phyloP scores from a whole-genome alignment of 2,888 invertebrate species.

The Aleiodes testaceus region DNA sequence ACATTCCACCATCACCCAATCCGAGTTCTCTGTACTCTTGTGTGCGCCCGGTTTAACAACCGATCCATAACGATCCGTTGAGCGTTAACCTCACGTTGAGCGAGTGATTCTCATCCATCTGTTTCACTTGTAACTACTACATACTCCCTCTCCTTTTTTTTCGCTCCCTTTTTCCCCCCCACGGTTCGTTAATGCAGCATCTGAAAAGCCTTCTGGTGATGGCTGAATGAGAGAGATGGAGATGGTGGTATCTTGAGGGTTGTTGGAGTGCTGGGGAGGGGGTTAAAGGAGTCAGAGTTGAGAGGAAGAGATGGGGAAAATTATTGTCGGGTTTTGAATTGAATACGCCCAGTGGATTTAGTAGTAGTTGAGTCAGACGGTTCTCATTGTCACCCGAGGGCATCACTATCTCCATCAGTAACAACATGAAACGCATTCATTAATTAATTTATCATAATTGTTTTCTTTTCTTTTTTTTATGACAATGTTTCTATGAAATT shows the following conservation, averaged over 20 bases:
- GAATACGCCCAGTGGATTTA: slow-evolving; percentile 44
- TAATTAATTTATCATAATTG: slow-evolving; percentile 19
- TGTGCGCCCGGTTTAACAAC: slow-evolving; percentile 54
- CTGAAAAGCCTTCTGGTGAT: slow-evolving; percentile 28
- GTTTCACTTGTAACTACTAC: slow-evolving; percentile 53
- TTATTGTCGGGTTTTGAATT: slow-evolving; percentile 38
- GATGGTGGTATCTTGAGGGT: slow-evolving; percentile 12
- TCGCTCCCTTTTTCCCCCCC: slow-evolving; percentile 1
- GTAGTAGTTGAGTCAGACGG: slow-evolving; percentile 41
- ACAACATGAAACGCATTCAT: slow-evolving; percentile 17
- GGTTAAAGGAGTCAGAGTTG: slow-evolving; percentile 1
- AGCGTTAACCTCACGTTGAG: slow-evolving; percentile 58
- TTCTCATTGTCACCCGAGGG: slow-evolving; percentile 39
- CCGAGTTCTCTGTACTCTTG: slow-evolving; percentile 20
- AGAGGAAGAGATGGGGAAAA: slow-evolving; percentile 10
- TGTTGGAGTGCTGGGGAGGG: neutral
- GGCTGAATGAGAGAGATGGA: neutral
- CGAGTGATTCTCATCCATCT: slow-evolving; percentile 63
- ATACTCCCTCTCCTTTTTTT: slow-evolving; percentile 3
- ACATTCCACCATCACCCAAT: slow-evolving; percentile 45
- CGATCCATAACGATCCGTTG: slow-evolving; percentile 61
- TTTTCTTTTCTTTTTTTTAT: too few relatives aligned
- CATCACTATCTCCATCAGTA: slow-evolving; percentile 15
- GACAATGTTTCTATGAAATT: too few relatives aligned
- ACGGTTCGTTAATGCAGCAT: slow-evolving; percentile 18